Evolutionary conservation across 2,888 invertebrate species (phyloP), one percentile per base, ranked within the genome.

Genomic region (Troilus luridus): DNA sequence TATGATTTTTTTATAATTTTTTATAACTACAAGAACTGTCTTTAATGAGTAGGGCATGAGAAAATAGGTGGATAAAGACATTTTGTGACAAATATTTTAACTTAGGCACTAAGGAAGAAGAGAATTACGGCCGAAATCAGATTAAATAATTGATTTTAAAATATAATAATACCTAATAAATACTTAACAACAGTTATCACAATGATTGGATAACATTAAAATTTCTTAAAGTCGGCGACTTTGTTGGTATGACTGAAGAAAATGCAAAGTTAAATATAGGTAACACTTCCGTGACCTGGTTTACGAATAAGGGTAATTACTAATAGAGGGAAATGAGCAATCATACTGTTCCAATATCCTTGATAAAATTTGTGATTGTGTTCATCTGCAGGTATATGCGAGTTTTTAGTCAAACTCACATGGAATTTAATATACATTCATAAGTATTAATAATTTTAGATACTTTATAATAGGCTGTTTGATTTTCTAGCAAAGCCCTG

Each of bases 181-280:
- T 88, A 88, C 88, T 67, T 91, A 89, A 89, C 77, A 91, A 90
- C 59, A 91, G 91, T 88, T 91, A 92, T 92, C 92, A 92, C 92
- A 92, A 72, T 85, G 88, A 77, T 89, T 92, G 92, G 92, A 91
- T 92, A 92, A 92, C 92, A 91, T 91, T 92, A 27, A 90, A 91
- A 91, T 91, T 92, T 91, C 92, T 90, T 88, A 91, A 91, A 91
- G 91, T 92, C 92, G 62, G 91, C 91, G 92, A 92, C 91, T 91
- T 92, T 92, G 88, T 91, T 91, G 92, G 91, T 92, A 92, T 91
- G 91, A 92, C 85, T 88, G 91, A 91, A 92, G 77, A 89, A 91
- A 89, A 91, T 88, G 88, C 62, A 90, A 88, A 56, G 64, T 59
- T 90, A 56, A 19, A 41, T 62, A 88, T 88, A 91, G 90, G 91